Base-by-base conservation (phyloP, 2,113 vertebrate species). In the Sylvicapra grimmia region DNA sequence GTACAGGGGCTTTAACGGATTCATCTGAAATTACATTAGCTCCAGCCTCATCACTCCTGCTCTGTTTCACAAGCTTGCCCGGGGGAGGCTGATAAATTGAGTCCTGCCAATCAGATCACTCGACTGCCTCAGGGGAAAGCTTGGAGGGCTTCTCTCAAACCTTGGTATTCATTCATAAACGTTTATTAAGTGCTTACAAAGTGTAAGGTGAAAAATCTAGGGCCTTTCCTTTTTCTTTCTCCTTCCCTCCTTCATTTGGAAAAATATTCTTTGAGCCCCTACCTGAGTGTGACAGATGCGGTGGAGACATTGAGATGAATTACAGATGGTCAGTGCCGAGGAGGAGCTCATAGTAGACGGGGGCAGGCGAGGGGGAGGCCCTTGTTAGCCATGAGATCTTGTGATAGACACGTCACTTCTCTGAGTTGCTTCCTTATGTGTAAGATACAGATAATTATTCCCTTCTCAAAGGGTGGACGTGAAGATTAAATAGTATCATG, bases 21-120 rank as follows among this genome's bases (percentile, higher is more conserved):
- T 96, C 90, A 47, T 90, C 89, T 97, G 97, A 94, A 98, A 97
- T 97, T 95, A 44, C 88, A 89, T 98, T 85, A 93, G 49, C 80
- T 90, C 68, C 12, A 75, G 93, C 31, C 77, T 11, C 90, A 86
- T 97, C 86, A 63, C 65, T 97, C 94, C 93, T 95, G 91, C 83
- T 96, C 61, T 13, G 90, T 77, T 97, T 96, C 97, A 51, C 47
- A 56, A 7, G 83, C 93, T 96, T 89, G 91, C 93, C 93, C 96
- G 58, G 56, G 89, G 96, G 83, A 96, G 91, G 86, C 82, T 75
- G 94, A 90, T 89, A 86, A 95, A 97, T 56, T 54, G 90, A 92
- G 79, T 90, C 31, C 86, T 95, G 93, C 95, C 97, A 94, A 91
- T 91, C 97, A 94, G 77, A 96, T 89, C 49, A 12, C 80, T 83